Percentiles rank a stretch among this genome's conserved stretches.
Evolutionary conservation across 2,113 vertebrate genomes (phyloP).

Genomic region (Nettapus auritus): DNA sequence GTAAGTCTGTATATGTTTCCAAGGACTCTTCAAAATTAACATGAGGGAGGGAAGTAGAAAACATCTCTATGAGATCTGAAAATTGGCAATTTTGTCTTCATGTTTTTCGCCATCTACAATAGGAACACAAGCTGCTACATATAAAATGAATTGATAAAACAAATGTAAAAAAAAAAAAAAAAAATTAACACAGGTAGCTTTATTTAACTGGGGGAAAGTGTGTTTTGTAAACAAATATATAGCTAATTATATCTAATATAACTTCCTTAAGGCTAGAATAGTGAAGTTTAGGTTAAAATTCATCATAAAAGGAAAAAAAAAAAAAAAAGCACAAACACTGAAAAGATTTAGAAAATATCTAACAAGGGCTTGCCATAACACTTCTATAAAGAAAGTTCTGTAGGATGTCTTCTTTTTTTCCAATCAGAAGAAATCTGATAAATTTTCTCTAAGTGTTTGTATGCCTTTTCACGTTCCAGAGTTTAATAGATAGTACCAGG

Average conservation of each 20-base stretch:
- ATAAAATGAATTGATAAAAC: not conserved
- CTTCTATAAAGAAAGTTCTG: not conserved
- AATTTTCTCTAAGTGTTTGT: not conserved
- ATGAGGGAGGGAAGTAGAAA: not conserved
- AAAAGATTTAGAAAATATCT: not conserved
- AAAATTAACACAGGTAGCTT: not conserved
- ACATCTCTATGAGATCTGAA: not conserved
- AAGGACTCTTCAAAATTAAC: too few relatives aligned
- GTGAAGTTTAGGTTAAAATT: not conserved
- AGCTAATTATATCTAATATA: not conserved
- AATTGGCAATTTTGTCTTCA: not conserved
- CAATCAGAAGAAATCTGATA: constrained; percentile 8
- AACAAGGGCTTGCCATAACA: not conserved
- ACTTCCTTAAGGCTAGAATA: not conserved
- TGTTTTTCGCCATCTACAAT: not conserved
- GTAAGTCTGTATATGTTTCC: not conserved
- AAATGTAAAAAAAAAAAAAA: not conserved
- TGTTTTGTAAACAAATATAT: not conserved
- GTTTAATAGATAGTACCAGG: constrained; percentile 22
- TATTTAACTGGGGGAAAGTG: not conserved
- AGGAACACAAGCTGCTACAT: not conserved
- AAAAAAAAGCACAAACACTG: not conserved
- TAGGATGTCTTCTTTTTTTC: not conserved
- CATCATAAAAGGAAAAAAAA: not conserved
- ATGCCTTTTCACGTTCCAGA: constrained; percentile 32